Percentiles rank a stretch among this genome's conserved stretches.
These are phyloP conservation scores for Polypedilum vanderplanki DNA, from an alignment of 1,140 invertebrate genomes.

Conservation along the genomic window DNA sequence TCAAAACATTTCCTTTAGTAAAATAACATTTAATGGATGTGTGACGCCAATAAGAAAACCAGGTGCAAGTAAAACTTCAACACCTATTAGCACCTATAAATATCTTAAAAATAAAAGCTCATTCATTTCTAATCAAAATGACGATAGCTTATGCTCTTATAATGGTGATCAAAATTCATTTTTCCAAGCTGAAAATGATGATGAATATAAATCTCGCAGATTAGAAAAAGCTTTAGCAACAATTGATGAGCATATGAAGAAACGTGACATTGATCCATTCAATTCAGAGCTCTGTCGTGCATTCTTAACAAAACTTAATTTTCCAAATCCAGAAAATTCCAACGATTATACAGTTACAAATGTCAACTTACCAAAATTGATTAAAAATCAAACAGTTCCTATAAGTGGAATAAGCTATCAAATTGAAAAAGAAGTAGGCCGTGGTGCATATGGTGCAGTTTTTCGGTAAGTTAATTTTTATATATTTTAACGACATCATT, in stretches of 20 bases:
- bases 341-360: conserved; percentile 40
- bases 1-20: not conserved
- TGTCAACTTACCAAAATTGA: conserved; percentile 44
- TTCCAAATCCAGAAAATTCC: conserved; percentile 39
- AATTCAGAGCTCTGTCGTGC: conserved; percentile 51
- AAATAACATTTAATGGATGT: not conserved
- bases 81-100: conserved; percentile 27
- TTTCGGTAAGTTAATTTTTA: conserved; percentile 51
- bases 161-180: conserved; percentile 41
- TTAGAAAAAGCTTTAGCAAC: conserved; percentile 40
- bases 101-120: conserved; percentile 26
- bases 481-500: not conserved
- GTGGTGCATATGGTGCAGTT: conserved; percentile 68
- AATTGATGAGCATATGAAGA: conserved; percentile 39
- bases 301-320: conserved; percentile 51
- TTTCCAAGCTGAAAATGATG: conserved; percentile 42
- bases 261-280: conserved; percentile 49
- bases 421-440: conserved; percentile 66
- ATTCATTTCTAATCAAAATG: conserved; percentile 30
- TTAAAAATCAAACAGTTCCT: conserved; percentile 47
- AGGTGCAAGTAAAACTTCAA: conserved; percentile 20
- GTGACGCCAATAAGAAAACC: conserved; percentile 24
- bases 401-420: conserved; percentile 52
- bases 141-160: conserved; percentile 34
- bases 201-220: conserved; percentile 39